Conservation (phyloP, 2,888 invertebrate species). For the Morinoia aosen region DNA sequence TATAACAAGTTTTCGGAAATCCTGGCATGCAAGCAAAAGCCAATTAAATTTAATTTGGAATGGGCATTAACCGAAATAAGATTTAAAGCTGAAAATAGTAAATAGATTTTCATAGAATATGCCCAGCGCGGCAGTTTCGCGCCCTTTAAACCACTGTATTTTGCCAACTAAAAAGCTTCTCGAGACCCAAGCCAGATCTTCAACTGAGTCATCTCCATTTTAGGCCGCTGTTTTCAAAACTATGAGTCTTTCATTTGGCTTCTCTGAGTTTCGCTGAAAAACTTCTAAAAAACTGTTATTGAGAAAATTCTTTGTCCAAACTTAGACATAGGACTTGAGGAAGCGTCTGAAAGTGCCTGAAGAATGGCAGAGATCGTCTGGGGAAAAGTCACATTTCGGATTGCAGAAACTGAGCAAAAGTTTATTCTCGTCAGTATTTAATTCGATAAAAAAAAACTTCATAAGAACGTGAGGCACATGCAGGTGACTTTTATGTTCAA, state of each 20-base stretch:
- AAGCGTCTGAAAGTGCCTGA: not conserved
- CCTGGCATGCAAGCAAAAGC: too few species aligned
- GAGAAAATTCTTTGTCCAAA: slow-evolving; percentile 3
- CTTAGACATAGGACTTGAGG: not conserved
- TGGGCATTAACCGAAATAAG: too few species aligned
- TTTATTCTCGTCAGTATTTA: not conserved
- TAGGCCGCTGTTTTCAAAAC: not conserved
- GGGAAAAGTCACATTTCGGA: not conserved
- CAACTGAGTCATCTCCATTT: slow-evolving; percentile 10
- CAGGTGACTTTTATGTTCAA: not conserved
- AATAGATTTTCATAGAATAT: too few species aligned
- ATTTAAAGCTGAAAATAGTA: too few species aligned
- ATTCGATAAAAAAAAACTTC: not conserved
- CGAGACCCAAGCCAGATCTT: not conserved
- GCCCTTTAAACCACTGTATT: not conserved
- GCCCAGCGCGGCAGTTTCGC: too few species aligned
- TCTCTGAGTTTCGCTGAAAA: not conserved
- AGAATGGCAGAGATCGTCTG: not conserved
- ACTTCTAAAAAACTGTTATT: not conserved
- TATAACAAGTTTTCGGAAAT: too few species aligned
- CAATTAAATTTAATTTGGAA: too few species aligned
- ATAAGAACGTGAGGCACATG: not conserved
- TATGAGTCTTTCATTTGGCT: not conserved
- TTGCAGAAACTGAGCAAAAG: not conserved
- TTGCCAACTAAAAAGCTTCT: not conserved